phyloP scores from a whole-genome alignment of 2,888 invertebrate species.

The Timema podura region DNA sequence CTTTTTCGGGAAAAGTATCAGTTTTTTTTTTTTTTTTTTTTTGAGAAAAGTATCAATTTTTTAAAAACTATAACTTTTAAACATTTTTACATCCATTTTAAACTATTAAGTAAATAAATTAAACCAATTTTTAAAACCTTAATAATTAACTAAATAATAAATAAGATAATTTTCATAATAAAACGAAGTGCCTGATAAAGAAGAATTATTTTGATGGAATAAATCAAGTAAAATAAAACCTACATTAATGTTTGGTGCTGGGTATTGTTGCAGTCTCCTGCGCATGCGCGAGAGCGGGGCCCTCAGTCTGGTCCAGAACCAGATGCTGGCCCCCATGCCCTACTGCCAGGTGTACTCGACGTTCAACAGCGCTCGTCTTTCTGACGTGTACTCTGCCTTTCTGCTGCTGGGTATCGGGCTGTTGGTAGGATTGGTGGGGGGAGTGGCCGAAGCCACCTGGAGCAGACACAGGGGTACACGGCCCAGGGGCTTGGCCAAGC shows the following conservation, averaged over 20 bases:
- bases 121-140: no score
- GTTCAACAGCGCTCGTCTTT: conserved; percentile 55
- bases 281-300: conserved; percentile 44
- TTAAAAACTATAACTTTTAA: no score
- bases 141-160: no score
- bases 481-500: neutral
- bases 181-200: no score
- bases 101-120: no score
- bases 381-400: conserved; percentile 57
- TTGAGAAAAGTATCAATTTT: no score
- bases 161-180: no score
- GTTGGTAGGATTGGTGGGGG: conserved; percentile 33
- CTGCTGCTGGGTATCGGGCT: conserved; percentile 49
- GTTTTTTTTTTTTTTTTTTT: no score
- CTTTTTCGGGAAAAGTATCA: no score
- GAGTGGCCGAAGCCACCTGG: conserved; percentile 25
- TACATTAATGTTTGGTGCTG: neutral
- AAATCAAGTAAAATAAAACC: neutral
- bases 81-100: no score
- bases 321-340: conserved; percentile 50
- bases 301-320: conserved; percentile 40
- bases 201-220: neutral
- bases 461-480: neutral
- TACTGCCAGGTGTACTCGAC: conserved; percentile 52
- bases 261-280: conserved; percentile 41